Evolutionary conservation across 1,140 invertebrate genomes (phyloP).

Genomic region (Arctopsyche grandis): DNA sequence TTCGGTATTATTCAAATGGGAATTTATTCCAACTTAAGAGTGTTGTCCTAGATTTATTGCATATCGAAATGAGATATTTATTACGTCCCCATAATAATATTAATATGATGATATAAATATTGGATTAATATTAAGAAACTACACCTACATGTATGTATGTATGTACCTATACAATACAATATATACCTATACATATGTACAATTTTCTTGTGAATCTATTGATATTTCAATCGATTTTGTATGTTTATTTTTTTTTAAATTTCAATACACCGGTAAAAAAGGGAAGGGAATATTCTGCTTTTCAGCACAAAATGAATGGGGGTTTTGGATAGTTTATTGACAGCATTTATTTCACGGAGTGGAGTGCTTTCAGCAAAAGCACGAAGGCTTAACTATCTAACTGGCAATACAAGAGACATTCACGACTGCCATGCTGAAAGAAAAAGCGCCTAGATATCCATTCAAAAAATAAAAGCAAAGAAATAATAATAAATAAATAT

Average conservation of each 20-base stretch:
- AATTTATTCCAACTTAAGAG: no score
- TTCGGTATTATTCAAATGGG: no score
- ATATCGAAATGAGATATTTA: no score
- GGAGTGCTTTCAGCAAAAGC: slow-evolving; percentile 18
- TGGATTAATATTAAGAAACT: no score
- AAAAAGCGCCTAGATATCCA: neutral
- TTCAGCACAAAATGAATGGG: slow-evolving; percentile 4
- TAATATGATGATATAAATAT: no score
- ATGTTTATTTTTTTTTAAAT: neutral
- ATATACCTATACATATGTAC: no score
- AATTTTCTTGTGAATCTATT: no score
- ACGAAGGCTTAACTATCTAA: slow-evolving; percentile 19
- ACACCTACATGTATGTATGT: no score
- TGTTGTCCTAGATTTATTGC: no score
- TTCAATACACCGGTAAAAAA: neutral
- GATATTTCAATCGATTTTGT: no score
- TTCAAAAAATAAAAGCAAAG: neutral
- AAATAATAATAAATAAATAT: slow-evolving; percentile 9
- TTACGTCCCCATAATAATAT: no score
- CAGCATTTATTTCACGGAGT: slow-evolving; percentile 16
- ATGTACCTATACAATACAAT: no score
- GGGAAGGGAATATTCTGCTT: slow-evolving; percentile 5
- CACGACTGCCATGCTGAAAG: neutral
- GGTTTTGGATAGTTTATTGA: slow-evolving; percentile 19
- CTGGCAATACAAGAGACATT: slow-evolving; percentile 15